These are phyloP conservation scores for Haliaeetus leucogaster DNA, from an alignment of 2,113 vertebrate species.

Conservation along the genomic window DNA sequence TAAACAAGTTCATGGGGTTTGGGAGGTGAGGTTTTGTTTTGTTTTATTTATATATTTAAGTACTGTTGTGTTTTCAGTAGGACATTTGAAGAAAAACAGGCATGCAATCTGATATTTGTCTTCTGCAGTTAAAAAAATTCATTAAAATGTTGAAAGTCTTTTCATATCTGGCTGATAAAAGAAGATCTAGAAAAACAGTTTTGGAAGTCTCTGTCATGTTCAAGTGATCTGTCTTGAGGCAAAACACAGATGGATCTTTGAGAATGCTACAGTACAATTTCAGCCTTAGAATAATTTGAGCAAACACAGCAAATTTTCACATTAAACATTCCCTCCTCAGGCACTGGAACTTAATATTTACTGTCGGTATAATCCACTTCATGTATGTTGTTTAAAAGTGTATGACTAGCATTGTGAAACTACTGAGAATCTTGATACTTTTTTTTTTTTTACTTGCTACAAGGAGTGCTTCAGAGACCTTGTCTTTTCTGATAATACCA, in stretches of 20 bases:
- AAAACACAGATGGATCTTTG: neutral
- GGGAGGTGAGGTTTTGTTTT: neutral
- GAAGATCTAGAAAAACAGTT: neutral
- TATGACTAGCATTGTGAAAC: neutral
- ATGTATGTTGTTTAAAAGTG: neutral
- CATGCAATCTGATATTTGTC: neutral
- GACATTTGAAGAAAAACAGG: neutral
- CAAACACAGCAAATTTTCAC: neutral
- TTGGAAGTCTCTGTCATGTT: neutral
- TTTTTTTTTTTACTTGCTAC: neutral
- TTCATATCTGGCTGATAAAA: neutral
- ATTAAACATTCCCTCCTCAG: neutral
- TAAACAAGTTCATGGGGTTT: neutral
- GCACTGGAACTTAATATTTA: neutral
- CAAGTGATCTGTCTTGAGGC: neutral
- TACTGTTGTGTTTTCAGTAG: neutral
- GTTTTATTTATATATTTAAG: neutral
- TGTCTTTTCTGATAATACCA: neutral
- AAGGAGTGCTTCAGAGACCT: neutral
- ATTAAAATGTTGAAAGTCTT: neutral
- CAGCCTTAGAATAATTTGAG: neutral
- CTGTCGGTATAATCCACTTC: neutral
- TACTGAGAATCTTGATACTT: neutral
- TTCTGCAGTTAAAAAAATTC: neutral
- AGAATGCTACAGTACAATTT: neutral